Conservation (phyloP, 2,888 invertebrate genomes). For the Caenorhabditis sulstoni region DNA sequence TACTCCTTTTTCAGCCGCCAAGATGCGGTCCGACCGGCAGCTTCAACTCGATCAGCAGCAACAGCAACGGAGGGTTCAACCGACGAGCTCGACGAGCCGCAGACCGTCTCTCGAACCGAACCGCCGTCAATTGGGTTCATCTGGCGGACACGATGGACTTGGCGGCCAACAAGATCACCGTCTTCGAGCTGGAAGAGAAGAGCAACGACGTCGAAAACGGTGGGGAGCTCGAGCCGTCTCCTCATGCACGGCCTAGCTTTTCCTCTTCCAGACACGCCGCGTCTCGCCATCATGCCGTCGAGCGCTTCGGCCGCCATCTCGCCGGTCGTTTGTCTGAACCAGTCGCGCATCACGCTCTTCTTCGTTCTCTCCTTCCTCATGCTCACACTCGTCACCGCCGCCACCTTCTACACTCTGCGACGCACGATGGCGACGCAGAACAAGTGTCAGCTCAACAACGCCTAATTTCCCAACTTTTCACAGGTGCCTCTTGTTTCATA, state of each 20-base stretch:
- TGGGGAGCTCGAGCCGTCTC: slow-evolving; percentile 4
- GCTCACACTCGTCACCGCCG: slow-evolving; percentile 41
- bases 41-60: slow-evolving; percentile 25
- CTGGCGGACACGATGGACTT: slow-evolving; percentile 77
- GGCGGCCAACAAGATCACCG: slow-evolving; percentile 78
- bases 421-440: slow-evolving; percentile 25
- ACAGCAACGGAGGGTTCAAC: slow-evolving; percentile 26
- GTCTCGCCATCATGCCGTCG: slow-evolving; percentile 1
- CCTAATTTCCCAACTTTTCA: slow-evolving; percentile 24
- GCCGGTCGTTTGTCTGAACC: slow-evolving; percentile 48
- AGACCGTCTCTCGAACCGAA: slow-evolving; percentile 28
- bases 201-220: slow-evolving; percentile 14
- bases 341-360: slow-evolving; percentile 40
- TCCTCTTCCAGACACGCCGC: background rate
- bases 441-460: slow-evolving; percentile 44
- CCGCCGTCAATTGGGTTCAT: slow-evolving; percentile 57
- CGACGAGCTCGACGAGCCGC: slow-evolving; percentile 27
- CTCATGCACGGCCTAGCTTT: background rate
- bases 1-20: slow-evolving; percentile 60
- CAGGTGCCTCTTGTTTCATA: slow-evolving; percentile 30
- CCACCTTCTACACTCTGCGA: slow-evolving; percentile 30
- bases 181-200: slow-evolving; percentile 78
- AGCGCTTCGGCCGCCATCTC: background rate
- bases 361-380: slow-evolving; percentile 40
- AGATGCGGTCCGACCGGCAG: slow-evolving; percentile 57